Evolutionary conservation across 1,140 invertebrate species (phyloP).

Genomic region (Listronotus oregonensis): DNA sequence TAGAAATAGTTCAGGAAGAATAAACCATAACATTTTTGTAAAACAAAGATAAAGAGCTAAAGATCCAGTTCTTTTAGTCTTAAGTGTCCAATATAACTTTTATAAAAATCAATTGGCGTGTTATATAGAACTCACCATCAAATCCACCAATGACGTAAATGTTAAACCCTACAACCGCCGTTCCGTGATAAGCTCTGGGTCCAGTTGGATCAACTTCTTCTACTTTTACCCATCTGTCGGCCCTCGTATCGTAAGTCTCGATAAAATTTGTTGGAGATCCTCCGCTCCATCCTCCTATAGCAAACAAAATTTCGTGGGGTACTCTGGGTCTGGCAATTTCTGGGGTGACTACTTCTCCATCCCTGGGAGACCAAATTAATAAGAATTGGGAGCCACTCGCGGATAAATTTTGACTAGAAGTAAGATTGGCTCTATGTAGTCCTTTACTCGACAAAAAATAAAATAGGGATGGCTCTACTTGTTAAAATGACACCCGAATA

Average conservation of each 20-base stretch:
- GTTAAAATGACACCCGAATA: no score
- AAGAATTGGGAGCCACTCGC: conserved; percentile 30
- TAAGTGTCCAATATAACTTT: no score
- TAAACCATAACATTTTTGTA: no score
- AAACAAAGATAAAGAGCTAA: no score
- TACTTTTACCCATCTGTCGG: conserved; percentile 75
- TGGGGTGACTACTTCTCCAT: conserved; percentile 66
- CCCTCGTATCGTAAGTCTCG: conserved; percentile 78
- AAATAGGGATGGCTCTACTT: no score
- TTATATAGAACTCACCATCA: conserved; percentile 64
- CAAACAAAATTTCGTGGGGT: conserved; percentile 73
- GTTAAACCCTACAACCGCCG: conserved; percentile 66
- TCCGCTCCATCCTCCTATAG: conserved; percentile 77
- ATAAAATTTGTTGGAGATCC: conserved; percentile 73
- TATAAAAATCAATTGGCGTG: no score
- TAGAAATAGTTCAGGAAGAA: not conserved
- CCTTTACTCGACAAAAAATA: no score
- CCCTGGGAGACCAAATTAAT: conserved; percentile 49
- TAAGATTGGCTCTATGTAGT: conserved; percentile 13
- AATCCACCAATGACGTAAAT: conserved; percentile 76
- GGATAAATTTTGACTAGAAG: conserved; percentile 24
- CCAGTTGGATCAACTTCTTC: conserved; percentile 65
- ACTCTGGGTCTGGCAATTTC: conserved; percentile 68
- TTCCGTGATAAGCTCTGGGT: conserved; percentile 73
- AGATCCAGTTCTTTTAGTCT: no score